These are phyloP conservation scores for Lates japonicus DNA, from an alignment of 2,797 vertebrate genomes.

Conservation along the genomic window DNA sequence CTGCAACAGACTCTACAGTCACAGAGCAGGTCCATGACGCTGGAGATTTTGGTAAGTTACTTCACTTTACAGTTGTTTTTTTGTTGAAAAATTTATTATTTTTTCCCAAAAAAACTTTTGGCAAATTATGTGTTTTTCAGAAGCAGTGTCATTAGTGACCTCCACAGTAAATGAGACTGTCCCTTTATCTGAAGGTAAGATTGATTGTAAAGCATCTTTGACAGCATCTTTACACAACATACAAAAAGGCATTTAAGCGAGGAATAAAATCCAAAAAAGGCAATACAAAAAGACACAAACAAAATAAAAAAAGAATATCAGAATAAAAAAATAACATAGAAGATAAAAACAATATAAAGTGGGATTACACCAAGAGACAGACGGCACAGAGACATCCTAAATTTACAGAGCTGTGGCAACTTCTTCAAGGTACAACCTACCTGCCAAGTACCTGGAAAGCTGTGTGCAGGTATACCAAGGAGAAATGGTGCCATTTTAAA, in stretches of 20 bases:
- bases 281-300: background rate
- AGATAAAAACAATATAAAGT: no score
- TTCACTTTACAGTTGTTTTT: background rate
- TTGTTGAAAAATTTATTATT: background rate
- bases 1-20: background rate
- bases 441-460: no score
- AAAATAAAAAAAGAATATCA: background rate
- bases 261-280: background rate
- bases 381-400: no score
- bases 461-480: no score
- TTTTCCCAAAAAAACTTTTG: background rate
- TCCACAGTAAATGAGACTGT: background rate
- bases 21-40: background rate
- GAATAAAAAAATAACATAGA: no score
- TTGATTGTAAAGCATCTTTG: background rate
- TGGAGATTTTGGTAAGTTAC: slow-evolving; percentile 7
- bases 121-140: background rate
- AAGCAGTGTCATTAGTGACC: background rate
- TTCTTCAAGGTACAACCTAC: no score
- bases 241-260: background rate
- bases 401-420: no score
- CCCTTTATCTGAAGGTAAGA: background rate
- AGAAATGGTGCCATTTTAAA: no score
- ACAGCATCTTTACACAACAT: background rate
- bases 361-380: no score